phyloP scores from a whole-genome alignment of 2,797 vertebrate species.

The Emydoidea blandingii region DNA sequence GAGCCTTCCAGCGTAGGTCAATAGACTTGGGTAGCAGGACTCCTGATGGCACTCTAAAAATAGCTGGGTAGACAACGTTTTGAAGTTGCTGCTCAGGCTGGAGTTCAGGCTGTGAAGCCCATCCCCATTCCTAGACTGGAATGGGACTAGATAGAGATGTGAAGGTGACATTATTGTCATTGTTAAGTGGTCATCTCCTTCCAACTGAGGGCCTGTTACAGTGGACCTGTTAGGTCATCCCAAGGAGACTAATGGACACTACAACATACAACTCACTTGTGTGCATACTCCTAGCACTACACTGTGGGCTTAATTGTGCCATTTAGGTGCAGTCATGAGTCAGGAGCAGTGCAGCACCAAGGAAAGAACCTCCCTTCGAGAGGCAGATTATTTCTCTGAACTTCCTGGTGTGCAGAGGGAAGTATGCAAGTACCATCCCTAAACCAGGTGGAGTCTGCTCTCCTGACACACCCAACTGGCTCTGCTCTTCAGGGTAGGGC shows the following conservation, averaged over 20 bases:
- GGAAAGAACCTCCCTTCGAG: background rate
- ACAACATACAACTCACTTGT: fast-evolving
- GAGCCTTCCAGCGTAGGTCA: background rate
- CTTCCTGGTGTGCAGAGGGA: background rate
- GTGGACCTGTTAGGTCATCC: background rate
- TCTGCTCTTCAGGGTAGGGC: background rate
- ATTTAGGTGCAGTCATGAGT: background rate
- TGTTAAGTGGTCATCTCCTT: background rate
- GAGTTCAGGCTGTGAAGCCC: background rate
- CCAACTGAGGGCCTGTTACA: background rate
- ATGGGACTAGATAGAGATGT: background rate
- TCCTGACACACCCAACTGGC: background rate
- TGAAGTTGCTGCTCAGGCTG: background rate
- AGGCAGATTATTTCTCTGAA: background rate
- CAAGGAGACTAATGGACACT: background rate
- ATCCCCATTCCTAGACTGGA: background rate
- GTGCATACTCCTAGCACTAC: background rate
- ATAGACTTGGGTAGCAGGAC: background rate
- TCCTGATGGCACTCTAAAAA: background rate
- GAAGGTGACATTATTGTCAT: background rate
- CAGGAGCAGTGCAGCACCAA: background rate
- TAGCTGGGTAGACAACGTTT: background rate
- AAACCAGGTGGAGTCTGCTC: background rate
- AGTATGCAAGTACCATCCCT: background rate
- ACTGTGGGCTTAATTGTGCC: background rate